phyloP scores from a whole-genome alignment of 2,888 invertebrate species.

The Napeogenes inachia region DNA sequence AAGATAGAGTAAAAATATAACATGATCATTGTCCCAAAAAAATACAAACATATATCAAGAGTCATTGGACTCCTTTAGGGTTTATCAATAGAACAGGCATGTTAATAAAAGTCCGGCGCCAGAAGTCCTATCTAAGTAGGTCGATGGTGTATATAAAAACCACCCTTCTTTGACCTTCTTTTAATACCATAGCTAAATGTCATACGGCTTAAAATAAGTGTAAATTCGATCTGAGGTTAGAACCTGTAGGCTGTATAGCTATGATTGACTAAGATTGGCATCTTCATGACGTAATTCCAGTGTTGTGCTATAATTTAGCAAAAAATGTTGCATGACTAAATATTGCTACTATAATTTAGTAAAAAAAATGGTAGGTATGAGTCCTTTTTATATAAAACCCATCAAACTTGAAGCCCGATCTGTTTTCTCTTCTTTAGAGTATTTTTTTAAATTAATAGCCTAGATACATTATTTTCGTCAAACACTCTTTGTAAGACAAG shows the following conservation, averaged over 20 bases:
- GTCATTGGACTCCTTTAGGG: not conserved
- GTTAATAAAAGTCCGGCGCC: conserved; percentile 41
- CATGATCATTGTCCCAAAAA: no score
- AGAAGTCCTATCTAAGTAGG: conserved; percentile 45
- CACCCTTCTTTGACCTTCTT: conserved; percentile 28
- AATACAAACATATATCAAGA: no score
- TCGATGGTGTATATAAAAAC: conserved; percentile 49
- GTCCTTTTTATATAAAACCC: no score
- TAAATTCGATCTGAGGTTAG: not conserved
- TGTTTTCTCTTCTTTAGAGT: no score
- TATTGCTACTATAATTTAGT: not conserved
- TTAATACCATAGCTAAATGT: conserved; percentile 17
- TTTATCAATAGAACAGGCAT: conserved; percentile 18
- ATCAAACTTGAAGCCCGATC: no score
- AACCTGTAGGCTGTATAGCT: not conserved
- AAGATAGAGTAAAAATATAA: no score
- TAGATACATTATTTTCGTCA: no score
- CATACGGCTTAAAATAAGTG: conserved; percentile 8
- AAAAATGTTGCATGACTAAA: not conserved
- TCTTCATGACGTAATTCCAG: not conserved
- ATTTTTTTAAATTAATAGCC: no score
- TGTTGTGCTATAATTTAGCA: not conserved
- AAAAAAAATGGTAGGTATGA: not conserved
- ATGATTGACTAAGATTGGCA: not conserved
- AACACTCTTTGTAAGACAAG: no score